phyloP scores from a whole-genome alignment of 1,140 invertebrate genomes.

The Habropoda laboriosa region DNA sequence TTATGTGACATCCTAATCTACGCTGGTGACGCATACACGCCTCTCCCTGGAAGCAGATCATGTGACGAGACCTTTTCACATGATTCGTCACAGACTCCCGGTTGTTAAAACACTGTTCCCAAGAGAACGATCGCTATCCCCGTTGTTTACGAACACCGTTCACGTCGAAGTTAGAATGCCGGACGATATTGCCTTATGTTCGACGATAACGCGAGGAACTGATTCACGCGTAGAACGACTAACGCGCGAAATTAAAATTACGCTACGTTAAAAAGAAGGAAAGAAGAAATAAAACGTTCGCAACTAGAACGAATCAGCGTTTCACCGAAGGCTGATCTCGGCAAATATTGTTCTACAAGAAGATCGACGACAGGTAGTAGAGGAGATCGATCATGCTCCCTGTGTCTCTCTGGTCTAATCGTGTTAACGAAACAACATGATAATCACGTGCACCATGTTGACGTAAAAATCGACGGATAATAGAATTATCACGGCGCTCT shows the following conservation, averaged over 20 bases:
- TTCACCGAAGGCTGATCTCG: not conserved
- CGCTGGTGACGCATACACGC: not conserved
- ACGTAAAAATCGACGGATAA: too few relatives aligned
- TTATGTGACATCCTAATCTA: slow-evolving; percentile 25
- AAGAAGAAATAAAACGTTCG: too few relatives aligned
- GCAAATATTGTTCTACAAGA: not conserved
- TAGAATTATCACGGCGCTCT: too few relatives aligned
- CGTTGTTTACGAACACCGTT: not conserved
- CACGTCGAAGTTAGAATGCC: not conserved
- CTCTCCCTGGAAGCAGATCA: not conserved
- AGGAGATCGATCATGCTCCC: not conserved
- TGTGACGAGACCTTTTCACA: slow-evolving; percentile 1
- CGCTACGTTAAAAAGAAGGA: too few relatives aligned
- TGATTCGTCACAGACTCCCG: slow-evolving; percentile 13
- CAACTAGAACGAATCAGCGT: not conserved
- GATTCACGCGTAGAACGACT: too few relatives aligned
- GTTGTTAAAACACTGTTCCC: not conserved
- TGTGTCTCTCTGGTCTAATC: not conserved
- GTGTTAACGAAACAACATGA: not conserved
- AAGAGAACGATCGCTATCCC: not conserved
- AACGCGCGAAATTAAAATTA: too few relatives aligned
- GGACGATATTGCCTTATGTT: not conserved
- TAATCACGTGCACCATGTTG: not conserved
- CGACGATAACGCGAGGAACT: not conserved
- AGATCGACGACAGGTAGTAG: not conserved